These are phyloP conservation scores for Hetaerina americana DNA, from an alignment of 1,140 invertebrate genomes.

Conservation along the genomic window DNA sequence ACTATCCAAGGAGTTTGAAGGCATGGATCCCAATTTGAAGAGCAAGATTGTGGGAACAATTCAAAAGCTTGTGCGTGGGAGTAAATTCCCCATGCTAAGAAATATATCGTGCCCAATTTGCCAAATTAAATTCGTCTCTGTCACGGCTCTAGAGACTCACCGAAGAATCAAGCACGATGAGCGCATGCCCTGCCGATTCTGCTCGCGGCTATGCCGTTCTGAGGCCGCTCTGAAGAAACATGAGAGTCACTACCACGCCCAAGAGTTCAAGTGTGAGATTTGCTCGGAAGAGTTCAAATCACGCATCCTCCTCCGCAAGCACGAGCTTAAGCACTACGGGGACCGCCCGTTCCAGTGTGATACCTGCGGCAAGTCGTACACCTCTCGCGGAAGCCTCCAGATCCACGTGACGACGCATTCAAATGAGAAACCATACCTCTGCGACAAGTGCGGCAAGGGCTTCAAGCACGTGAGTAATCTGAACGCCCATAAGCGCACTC, in stretches of 20 bases:
- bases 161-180: background rate
- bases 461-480: conserved; percentile 36
- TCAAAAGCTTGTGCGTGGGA: background rate
- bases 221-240: background rate
- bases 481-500: conserved; percentile 28
- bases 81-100: background rate
- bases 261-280: background rate
- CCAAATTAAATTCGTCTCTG: background rate
- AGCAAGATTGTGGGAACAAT: conserved; percentile 2
- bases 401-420: conserved; percentile 23
- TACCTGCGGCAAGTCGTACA: conserved; percentile 40
- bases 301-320: background rate
- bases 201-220: background rate
- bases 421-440: conserved; percentile 26
- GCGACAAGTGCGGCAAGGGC: conserved; percentile 35
- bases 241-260: background rate
- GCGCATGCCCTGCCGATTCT: background rate
- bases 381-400: conserved; percentile 35
- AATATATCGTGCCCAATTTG: background rate
- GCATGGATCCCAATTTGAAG: background rate
- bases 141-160: background rate
- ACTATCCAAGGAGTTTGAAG: conserved; percentile 1
- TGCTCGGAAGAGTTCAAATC: background rate
- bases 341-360: conserved; percentile 26
- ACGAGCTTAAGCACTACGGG: background rate